These are phyloP conservation scores for Syngnathus typhle DNA, from an alignment of 2,113 vertebrate genomes.

Conservation along the genomic window DNA sequence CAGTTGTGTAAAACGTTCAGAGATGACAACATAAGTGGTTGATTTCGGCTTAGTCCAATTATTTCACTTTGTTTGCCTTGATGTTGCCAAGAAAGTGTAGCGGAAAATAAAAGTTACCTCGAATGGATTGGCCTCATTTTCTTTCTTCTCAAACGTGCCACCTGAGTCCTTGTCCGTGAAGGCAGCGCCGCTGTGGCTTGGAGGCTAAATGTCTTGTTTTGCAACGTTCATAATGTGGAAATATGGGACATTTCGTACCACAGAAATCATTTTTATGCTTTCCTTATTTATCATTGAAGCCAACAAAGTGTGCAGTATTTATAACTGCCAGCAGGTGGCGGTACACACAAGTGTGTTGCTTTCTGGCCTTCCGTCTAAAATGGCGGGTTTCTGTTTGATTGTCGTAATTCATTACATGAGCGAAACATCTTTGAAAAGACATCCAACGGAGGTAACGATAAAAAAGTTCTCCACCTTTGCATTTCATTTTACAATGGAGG, in stretches of 20 bases:
- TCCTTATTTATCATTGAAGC: not conserved
- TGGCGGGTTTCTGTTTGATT: constrained; percentile 38
- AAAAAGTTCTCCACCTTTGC: too few relatives aligned
- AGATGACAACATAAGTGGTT: not conserved
- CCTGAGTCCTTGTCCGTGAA: constrained; percentile 15
- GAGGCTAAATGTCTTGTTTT: not conserved
- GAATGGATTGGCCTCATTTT: not conserved
- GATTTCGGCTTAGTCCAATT: not conserved
- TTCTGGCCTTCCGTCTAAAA: constrained; percentile 37
- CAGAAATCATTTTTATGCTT: constrained; percentile 11
- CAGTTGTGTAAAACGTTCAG: constrained; percentile 17
- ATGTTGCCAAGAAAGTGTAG: constrained; percentile 44
- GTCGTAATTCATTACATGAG: not conserved
- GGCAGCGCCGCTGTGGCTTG: constrained; percentile 1
- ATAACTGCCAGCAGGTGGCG: constrained; percentile 50
- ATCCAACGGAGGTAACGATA: too few relatives aligned
- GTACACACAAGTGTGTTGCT: constrained; percentile 12
- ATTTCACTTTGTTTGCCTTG: constrained; percentile 19
- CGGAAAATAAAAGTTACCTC: constrained; percentile 40
- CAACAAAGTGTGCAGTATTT: constrained; percentile 19
- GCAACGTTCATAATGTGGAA: constrained; percentile 25
- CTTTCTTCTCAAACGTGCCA: not conserved
- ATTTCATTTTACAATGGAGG: too few relatives aligned
- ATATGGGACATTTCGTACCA: constrained; percentile 22
- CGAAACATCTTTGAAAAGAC: too few relatives aligned